These are phyloP conservation scores for Motacilla tschutschensis DNA, from an alignment of 2,113 vertebrate genomes.

Conservation along the genomic window DNA sequence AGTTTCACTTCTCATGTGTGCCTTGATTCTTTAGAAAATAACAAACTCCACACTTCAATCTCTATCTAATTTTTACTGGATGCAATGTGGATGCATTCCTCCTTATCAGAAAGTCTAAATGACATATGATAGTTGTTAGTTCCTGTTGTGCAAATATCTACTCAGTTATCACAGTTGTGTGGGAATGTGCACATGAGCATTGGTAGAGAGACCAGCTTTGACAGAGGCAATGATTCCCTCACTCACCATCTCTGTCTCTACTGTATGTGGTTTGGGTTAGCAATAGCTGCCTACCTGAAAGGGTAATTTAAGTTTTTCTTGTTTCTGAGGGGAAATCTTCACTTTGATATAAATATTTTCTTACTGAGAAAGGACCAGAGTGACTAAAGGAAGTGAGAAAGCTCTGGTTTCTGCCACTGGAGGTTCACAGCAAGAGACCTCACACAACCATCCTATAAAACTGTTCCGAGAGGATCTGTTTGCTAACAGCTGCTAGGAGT, in stretches of 20 bases:
- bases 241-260: not conserved
- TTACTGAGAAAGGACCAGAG: not conserved
- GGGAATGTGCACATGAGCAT: not conserved
- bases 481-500: not conserved
- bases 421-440: not conserved
- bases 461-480: not conserved
- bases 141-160: not conserved
- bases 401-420: not conserved
- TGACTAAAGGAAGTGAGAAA: not conserved
- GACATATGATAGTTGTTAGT: not conserved
- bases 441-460: not conserved
- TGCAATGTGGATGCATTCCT: accelerated
- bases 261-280: not conserved
- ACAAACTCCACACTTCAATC: not conserved
- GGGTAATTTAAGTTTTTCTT: not conserved
- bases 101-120: not conserved
- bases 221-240: not conserved
- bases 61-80: not conserved
- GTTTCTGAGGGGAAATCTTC: not conserved
- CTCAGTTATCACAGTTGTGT: accelerated
- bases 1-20: not conserved
- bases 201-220: not conserved
- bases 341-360: not conserved
- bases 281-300: not conserved
- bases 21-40: not conserved